Evolutionary conservation across 2,888 invertebrate genomes (phyloP), one percentile per base, ranked within the genome.

Genomic region (Eupithecia centaureata): DNA sequence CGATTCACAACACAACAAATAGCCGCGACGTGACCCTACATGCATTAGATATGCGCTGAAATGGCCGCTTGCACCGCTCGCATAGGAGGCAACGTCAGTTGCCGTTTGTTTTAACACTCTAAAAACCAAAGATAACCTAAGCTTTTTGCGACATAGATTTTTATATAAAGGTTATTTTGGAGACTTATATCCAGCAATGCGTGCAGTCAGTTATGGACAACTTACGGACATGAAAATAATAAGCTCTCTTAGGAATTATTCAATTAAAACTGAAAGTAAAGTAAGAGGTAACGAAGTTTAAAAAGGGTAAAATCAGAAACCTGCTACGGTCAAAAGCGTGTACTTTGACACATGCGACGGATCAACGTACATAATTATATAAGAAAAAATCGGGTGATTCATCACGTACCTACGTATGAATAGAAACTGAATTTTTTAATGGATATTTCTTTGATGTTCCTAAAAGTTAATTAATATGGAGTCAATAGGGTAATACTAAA

Each of bases 11-110:
- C 22, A 47, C 47, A 47, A 47, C 47, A 47, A 47, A 47, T 47
- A 47, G 47, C 47, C 47, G 30, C 30, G 30, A 57, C 56, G 8
- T n/a, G 54, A 27, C n/a, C 8, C 47, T 47, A 18, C 47, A 42
- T 22, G 47, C 47, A 47, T 47, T 22, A 47, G 42, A n/a, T 27
- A 60, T 28, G 28, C 28, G 30, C 47, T 18, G 56, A 47, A 22
- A 47, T 22, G 42, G 42, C 47, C 47, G 47, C 47, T 22, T 47
- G 47, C 42, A 22, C 10, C 18, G 42, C 10, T 42, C 18, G 42
- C 8, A 18, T 38, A 1, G 35, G 5, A 15, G 38, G 7, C 18
- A 42, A 42, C n/a, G 42, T 1, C 8, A 18, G 8, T 38, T n/a
- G 5, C 38, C 15, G 5, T n/a, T 5, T 38, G 18, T 10, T 18